These are phyloP conservation scores for Rana temporaria DNA, from an alignment of 2,113 vertebrate species.

Conservation along the genomic window DNA sequence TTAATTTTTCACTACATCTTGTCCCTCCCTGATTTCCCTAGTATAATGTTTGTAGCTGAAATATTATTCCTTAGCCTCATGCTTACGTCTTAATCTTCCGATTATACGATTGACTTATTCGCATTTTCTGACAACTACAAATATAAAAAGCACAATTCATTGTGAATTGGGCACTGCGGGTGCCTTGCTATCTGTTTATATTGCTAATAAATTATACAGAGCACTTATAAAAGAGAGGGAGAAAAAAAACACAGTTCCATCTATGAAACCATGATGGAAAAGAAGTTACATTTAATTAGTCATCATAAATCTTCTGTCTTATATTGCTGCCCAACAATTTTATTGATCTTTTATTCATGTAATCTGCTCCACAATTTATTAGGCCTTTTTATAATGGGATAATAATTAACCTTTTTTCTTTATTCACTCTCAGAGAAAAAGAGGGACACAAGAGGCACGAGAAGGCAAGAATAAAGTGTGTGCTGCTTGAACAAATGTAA, in stretches of 20 bases:
- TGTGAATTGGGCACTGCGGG: constrained; percentile 31
- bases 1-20: too few relatives aligned
- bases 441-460: too few relatives aligned
- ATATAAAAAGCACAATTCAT: constrained; percentile 38
- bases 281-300: constrained; percentile 53
- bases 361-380: constrained; percentile 56
- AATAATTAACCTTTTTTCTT: constrained; percentile 55
- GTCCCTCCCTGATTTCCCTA: too few relatives aligned
- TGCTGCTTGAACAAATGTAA: too few relatives aligned
- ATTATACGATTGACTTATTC: constrained; percentile 28
- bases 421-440: not conserved
- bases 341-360: constrained; percentile 57
- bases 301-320: constrained; percentile 41
- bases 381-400: constrained; percentile 54
- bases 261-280: constrained; percentile 43
- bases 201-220: constrained; percentile 34
- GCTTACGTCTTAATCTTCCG: constrained; percentile 7
- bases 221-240: constrained; percentile 33
- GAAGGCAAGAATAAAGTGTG: too few relatives aligned
- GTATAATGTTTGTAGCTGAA: not conserved
- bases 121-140: constrained; percentile 27
- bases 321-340: constrained; percentile 53
- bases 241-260: constrained; percentile 35
- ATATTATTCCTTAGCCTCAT: constrained; percentile 5
- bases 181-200: constrained; percentile 50